Conservation (phyloP, 2,888 invertebrate species). For the Nyleta sp. region DNA sequence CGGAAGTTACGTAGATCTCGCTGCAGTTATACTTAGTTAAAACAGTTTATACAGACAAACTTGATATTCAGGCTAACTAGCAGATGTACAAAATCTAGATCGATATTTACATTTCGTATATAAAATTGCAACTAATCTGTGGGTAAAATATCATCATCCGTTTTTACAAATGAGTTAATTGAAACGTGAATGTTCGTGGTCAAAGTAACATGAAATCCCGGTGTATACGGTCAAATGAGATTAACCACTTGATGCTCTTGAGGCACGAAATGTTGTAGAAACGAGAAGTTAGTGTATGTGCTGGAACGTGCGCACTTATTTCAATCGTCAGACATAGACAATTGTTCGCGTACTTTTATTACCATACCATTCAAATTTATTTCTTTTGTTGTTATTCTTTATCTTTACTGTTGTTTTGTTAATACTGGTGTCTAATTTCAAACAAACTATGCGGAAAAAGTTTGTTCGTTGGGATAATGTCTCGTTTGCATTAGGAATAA, state of each 20-base stretch:
- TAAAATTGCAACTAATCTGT: not conserved
- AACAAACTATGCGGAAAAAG: not conserved
- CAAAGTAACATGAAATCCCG: not conserved
- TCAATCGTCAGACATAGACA: no score
- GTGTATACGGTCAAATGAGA: not conserved
- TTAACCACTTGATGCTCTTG: constrained; percentile 1
- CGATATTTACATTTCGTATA: constrained; percentile 32
- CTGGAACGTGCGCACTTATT: no score
- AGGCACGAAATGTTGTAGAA: no score
- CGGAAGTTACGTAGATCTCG: not conserved
- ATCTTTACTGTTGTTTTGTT: not conserved
- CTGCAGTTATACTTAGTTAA: not conserved
- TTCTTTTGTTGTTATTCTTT: constrained; percentile 1
- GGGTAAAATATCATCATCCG: constrained; percentile 1
- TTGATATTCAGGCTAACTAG: not conserved
- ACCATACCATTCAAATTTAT: no score
- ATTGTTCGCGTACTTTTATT: no score
- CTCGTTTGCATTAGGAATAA: not conserved
- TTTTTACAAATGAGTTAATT: constrained; percentile 19
- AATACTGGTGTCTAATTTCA: constrained; percentile 9
- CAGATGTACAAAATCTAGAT: constrained; percentile 31
- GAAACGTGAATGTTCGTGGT: no score
- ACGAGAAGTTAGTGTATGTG: no score
- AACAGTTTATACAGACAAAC: constrained; percentile 12
- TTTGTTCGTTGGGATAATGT: no score